Base-by-base conservation (phyloP, 1,140 invertebrate species). In the Drosophila setifemur region DNA sequence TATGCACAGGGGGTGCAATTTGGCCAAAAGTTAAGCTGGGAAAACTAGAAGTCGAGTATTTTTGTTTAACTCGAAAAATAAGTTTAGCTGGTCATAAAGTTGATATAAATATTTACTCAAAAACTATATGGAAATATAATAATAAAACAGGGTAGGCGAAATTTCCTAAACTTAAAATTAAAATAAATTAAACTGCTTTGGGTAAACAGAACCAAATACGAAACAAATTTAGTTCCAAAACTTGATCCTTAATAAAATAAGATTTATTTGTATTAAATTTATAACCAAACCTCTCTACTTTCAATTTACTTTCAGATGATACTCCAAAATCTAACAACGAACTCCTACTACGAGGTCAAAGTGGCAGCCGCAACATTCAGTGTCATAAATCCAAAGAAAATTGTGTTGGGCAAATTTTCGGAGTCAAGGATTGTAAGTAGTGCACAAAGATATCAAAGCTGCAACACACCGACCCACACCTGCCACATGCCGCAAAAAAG, bases 281-380 rank as follows among this genome's bases (percentile, higher is more conserved):
- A 16, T 11, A 23, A 26, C 12, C 39, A 37, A 18, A 19, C 49
- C 33, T 45, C 7, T 16, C 1, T 8, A 9, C 67, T 21, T 45
- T 25, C 19, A 23, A 25, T 16, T 16, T 29, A 40, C 52, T 43
- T 92, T 93, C 91, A 96, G 95, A 93, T 94, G 89, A 91, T 93
- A 29, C 92, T 96, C 63, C 92, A 93, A 49, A 96, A 96, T 89
- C 91, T 96, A 48, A 95, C 95, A 42, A 93, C 93, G 61, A 93
- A 96, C 88, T 93, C 93, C 0, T 91, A 94, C 85, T 96, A 96
- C 89, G 94, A 96, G 90, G 92, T 96, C 16, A 93, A 93, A 90
- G 92, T 96, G 23, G 92, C 93, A 55, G 95, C 94, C 25, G 94
- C 93, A 9, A 94, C 95, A 2, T 91, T 92, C 45, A 96, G 95